Base-by-base conservation (phyloP, 2,113 vertebrate species). In the Illadopsis cleaveri region DNA sequence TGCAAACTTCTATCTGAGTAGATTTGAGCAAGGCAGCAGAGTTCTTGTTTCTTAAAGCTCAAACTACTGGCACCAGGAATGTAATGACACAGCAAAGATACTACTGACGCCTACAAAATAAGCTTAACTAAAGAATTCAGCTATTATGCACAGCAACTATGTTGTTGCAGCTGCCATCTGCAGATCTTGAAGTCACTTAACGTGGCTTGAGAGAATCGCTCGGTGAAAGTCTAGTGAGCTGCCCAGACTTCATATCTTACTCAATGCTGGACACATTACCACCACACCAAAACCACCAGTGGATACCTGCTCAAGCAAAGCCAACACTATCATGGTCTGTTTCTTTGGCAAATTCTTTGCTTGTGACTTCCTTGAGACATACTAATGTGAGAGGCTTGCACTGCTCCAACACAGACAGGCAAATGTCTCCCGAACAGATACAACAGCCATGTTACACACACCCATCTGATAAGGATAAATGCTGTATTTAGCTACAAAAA, bases 21-120 rank as follows among this genome's bases (percentile, higher is more conserved):
- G 50, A 65, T 12, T 16, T 64, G 61, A 85, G 33, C 27, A 65
- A 80, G n/a, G 12, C 65, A 83, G 72, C 30, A 87, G 73, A 93
- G 64, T 48, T 90, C 71, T 57, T 54, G 15, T 50, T 77, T 72
- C 82, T 93, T 76, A 79, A 87, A 85, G 44, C 57, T 58, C 71
- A 23, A 54, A 18, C 50, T 86, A 19, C 50, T 33, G 44, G 50
- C 38, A 81, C 50, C 42, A 90, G 90, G 85, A 97, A 96, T 83
- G 94, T 24, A 86, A 92, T 80, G 62, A 95, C 86, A 95, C 88
- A 94, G 82, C 90, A 86, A 92, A 88, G 75, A 93, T 18, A 56
- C 25, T 65, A 72, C 66, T 66, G 64, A 80, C 1, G 1, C 79
- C 92, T 58, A 50, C 71, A 94, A 81, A 96, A 86, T 33, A 66